A percentile compares a stretch with the other conserved stretches of the same genome.
Conservation (phyloP, 1,140 invertebrate genomes). For the Phymorhynchus buccinoides region DNA sequence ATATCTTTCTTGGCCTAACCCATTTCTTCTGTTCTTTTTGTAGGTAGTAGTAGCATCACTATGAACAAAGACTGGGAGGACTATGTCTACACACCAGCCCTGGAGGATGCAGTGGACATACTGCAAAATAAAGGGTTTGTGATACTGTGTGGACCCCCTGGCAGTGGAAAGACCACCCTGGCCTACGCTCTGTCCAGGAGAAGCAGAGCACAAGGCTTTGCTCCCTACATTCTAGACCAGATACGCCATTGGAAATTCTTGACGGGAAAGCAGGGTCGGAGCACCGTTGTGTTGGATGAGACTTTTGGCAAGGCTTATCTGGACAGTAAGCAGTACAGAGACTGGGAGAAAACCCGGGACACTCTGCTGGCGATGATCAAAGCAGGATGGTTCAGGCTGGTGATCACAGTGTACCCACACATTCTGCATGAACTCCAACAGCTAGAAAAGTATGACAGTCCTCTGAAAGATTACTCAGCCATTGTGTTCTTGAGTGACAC, state of each 20-base stretch:
- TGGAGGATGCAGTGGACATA: not conserved
- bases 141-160: slow-evolving; percentile 14
- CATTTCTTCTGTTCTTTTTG: too few relatives aligned
- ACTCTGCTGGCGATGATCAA: not conserved
- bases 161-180: slow-evolving; percentile 13
- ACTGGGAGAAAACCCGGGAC: not conserved
- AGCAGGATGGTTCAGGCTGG: not conserved
- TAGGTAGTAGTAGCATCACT: not conserved
- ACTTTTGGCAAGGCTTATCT: slow-evolving; percentile 3
- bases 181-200: not conserved
- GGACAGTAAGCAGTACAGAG: not conserved
- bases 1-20: too few relatives aligned
- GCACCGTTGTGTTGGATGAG: slow-evolving; percentile 27
- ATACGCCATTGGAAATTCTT: not conserved
- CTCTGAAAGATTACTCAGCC: not conserved
- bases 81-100: not conserved
- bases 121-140: not conserved
- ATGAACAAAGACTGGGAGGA: not conserved
- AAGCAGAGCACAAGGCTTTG: not conserved
- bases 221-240: not conserved
- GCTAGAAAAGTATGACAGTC: slow-evolving; percentile 15
- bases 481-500: not conserved
- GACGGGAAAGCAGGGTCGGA: not conserved
- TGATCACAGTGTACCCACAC: slow-evolving; percentile 31
- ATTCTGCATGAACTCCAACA: slow-evolving; percentile 23